phyloP scores from a whole-genome alignment of 2,797 vertebrate species.

The Pterois miles region DNA sequence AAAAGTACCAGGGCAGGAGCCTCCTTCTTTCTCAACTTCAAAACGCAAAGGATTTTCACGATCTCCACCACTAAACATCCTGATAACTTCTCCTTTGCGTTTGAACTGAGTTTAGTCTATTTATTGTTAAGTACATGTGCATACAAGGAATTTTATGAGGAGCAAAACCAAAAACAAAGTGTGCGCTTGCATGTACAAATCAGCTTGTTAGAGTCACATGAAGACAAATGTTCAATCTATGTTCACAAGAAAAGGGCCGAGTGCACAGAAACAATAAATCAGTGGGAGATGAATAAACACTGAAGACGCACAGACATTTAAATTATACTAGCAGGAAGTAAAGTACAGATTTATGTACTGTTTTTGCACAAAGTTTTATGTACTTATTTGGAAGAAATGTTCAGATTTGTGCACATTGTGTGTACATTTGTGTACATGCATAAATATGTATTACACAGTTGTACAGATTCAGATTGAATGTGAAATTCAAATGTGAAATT shows the following conservation, averaged over 20 bases:
- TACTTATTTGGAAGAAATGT: neutral
- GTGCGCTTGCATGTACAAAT: conserved; percentile 3
- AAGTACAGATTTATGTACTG: neutral
- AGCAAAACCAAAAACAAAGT: neutral
- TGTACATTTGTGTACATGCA: neutral
- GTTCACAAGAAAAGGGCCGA: neutral
- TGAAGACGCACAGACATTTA: neutral
- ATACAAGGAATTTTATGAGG: neutral
- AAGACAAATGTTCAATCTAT: neutral
- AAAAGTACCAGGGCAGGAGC: conserved; percentile 26
- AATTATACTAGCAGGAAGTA: neutral
- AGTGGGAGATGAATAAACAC: neutral
- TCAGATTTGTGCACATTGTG: neutral
- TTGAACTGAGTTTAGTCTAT: neutral
- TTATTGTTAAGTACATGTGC: neutral
- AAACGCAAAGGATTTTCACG: conserved; percentile 4
- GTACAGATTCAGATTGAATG: neutral
- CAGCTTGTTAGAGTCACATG: neutral
- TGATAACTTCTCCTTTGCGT: neutral
- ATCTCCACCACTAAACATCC: neutral
- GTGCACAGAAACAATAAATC: neutral
- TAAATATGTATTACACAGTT: neutral
- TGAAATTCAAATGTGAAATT: too few species aligned
- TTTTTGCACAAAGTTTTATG: neutral
- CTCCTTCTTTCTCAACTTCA: conserved; percentile 12